phyloP scores from a whole-genome alignment of 2,113 vertebrate genomes.

The Epinephelus lanceolatus region DNA sequence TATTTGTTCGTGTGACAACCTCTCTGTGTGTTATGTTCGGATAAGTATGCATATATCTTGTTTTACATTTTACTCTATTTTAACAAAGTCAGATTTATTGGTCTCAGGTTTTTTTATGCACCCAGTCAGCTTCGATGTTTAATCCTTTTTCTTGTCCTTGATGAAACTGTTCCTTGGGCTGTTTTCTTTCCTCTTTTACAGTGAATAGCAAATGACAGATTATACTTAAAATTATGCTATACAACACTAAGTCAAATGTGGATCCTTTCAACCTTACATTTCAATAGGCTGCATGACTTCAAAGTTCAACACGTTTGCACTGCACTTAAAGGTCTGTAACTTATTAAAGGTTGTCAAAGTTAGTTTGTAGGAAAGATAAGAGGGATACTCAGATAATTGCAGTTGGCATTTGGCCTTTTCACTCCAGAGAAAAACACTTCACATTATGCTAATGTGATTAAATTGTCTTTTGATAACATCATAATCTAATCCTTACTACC shows the following conservation, averaged over 20 bases:
- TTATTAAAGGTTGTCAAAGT: constrained; percentile 6
- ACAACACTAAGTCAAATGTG: not conserved
- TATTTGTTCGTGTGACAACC: not conserved
- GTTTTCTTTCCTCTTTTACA: not conserved
- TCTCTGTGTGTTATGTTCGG: not conserved
- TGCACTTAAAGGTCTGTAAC: not conserved
- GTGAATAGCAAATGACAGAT: not conserved
- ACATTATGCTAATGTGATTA: not conserved
- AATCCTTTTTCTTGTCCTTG: not conserved
- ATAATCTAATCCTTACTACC: not conserved
- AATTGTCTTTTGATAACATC: not conserved
- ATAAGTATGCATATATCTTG: not conserved
- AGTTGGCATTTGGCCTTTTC: not conserved
- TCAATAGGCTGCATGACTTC: not conserved
- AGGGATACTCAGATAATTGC: not conserved
- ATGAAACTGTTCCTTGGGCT: not conserved
- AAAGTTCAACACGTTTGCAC: not conserved
- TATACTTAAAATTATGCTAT: not conserved
- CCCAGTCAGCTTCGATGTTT: not conserved
- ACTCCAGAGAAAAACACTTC: not conserved
- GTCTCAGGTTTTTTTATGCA: not conserved
- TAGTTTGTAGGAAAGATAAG: not conserved
- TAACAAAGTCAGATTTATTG: not conserved
- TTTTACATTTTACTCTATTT: not conserved
- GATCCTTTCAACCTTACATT: not conserved